Percentiles rank a stretch among this genome's conserved stretches.
phyloP scores from a whole-genome alignment of 1,140 invertebrate genomes.

The Drosophila eugracilis region DNA sequence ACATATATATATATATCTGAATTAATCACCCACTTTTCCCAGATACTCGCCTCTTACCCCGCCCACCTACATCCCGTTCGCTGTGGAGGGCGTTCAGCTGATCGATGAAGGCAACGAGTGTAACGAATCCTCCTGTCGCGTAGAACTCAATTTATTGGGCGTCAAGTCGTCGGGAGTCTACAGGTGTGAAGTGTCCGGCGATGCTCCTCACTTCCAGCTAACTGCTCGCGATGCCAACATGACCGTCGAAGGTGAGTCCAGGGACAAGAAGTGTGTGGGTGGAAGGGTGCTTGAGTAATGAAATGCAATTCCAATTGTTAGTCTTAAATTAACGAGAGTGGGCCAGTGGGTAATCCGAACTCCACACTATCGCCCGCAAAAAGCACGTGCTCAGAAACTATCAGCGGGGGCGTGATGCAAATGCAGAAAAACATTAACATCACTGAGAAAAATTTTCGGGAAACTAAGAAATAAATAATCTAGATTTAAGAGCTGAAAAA shows the following conservation, averaged over 20 bases:
- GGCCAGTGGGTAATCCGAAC: conserved; percentile 12
- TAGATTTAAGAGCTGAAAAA: too few relatives aligned
- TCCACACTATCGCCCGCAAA: not conserved
- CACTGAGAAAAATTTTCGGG: conserved; percentile 2
- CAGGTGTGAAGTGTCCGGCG: conserved; percentile 88
- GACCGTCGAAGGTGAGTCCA: conserved; percentile 87
- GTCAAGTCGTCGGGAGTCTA: conserved; percentile 86
- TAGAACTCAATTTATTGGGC: conserved; percentile 86
- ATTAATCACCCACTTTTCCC: conserved; percentile 13
- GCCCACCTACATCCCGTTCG: conserved; percentile 71
- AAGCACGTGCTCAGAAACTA: conserved; percentile 28
- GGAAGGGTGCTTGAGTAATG: conserved; percentile 84
- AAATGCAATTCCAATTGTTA: conserved; percentile 74
- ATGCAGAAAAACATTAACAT: conserved; percentile 1
- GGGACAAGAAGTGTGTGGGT: too few relatives aligned
- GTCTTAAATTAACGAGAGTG: conserved; percentile 64
- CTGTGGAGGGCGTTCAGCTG: conserved; percentile 88
- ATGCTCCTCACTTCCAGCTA: conserved; percentile 87
- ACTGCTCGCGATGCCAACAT: conserved; percentile 87
- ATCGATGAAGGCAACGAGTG: conserved; percentile 90
- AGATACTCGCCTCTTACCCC: conserved; percentile 80
- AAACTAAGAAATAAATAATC: not conserved
- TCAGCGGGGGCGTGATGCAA: conserved; percentile 18
- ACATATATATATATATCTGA: too few relatives aligned
- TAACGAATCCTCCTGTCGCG: conserved; percentile 85